Evolutionary conservation across 2,888 invertebrate genomes (phyloP), one percentile per base, ranked within the genome.

Genomic region (Tachina lurida): DNA sequence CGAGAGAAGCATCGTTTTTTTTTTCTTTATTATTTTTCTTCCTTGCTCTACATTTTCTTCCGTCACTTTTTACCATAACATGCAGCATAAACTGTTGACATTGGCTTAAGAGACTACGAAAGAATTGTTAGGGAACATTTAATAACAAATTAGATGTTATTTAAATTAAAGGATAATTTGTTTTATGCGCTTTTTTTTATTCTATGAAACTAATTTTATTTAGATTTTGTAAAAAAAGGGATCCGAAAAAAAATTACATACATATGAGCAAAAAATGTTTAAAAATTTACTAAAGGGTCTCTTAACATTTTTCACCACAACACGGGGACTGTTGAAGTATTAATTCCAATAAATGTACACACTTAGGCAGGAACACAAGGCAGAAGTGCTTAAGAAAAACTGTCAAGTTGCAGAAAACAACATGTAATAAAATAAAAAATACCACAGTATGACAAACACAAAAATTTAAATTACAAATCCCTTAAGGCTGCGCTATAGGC

Each of bases 401-500:
- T 70, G 68, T 70, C 68, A 75, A 63, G 58, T 79, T 71, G 22
- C 13, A 56, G 43, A 45, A 58, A 71, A 45, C 12, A 56, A 60
- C 15, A 67, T 15, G 31, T 31, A 5, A n/a, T 15, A 8, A 22
- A 68, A 54, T 74, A 63, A 62, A 22, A n/a, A 39, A 41, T n/a
- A 10, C 49, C 39, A 58, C 63, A 68, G 22, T 60, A 65, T 68
- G 15, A 41, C 17, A 31, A 17, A 52, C 9, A 54, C 52, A 31
- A 12, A 47, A 39, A 58, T 56, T 43, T 41, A 58, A 77, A 19
- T 10, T 15, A 49, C 74, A 82, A 85, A 85, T 81, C 81, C 74
- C 70, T 78, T 81, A 74, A 81, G 84, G 52, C 77, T 73, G 65
- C 45, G 56, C 39, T 73, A 70, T 31, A 63, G 73, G 68, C 73